Percentiles rank a stretch among this genome's conserved stretches.
phyloP scores from a whole-genome alignment of 2,113 vertebrate species.

The Sceloporus tristichus region DNA sequence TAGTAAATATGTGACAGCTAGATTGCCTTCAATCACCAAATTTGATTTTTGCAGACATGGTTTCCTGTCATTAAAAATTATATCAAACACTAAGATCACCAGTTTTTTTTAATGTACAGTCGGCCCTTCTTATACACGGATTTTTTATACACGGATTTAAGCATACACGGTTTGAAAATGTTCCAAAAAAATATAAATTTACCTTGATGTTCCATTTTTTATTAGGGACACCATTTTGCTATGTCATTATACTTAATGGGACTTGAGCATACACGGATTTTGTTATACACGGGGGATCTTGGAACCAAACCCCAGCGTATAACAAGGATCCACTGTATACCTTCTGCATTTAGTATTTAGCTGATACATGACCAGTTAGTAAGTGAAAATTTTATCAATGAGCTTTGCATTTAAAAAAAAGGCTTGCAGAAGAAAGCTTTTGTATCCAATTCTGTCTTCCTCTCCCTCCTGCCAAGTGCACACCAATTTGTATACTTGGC shows the following conservation, averaged over 20 bases:
- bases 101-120: constrained; percentile 17
- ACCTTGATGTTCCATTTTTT: too few relatives aligned
- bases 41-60: background rate
- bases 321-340: background rate
- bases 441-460: background rate
- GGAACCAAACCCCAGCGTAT: too few relatives aligned
- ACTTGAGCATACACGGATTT: too few relatives aligned
- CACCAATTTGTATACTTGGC: constrained; percentile 31
- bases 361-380: constrained; percentile 50
- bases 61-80: constrained; percentile 39
- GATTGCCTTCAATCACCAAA: constrained; percentile 28
- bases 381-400: constrained; percentile 55
- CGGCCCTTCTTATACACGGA: background rate
- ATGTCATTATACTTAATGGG: too few relatives aligned
- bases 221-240: too few relatives aligned
- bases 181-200: too few relatives aligned
- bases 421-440: constrained; percentile 8
- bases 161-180: too few relatives aligned
- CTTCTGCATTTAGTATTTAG: constrained; percentile 59
- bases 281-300: too few relatives aligned
- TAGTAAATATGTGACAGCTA: background rate
- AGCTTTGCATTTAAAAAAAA: constrained; percentile 47
- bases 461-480: background rate
- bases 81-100: constrained; percentile 33
- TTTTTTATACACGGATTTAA: too few relatives aligned